Conservation (phyloP, 2,888 invertebrate species). For the Sicus ferrugineus region DNA sequence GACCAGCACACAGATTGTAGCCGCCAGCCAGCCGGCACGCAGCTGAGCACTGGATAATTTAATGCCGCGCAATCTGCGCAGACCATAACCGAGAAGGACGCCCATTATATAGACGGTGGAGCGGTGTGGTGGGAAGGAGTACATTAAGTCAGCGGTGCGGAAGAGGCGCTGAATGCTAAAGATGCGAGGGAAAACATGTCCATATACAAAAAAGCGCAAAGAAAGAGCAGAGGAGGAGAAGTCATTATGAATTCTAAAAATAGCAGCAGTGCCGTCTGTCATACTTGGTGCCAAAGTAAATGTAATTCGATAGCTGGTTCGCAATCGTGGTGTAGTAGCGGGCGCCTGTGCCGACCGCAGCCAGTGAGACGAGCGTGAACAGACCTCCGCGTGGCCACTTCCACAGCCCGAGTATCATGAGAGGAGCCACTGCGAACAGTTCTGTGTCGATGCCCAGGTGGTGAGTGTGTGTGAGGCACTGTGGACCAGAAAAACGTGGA, state of each 20-base stretch:
- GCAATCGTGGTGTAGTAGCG: slow-evolving; percentile 71
- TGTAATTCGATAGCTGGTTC: slow-evolving; percentile 71
- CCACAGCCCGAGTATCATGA: slow-evolving; percentile 69
- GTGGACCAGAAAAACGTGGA: no score
- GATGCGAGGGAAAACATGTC: no score
- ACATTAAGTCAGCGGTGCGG: slow-evolving; percentile 74
- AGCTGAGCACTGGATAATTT: slow-evolving; percentile 64
- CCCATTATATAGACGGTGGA: slow-evolving; percentile 76
- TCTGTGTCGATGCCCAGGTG: slow-evolving; percentile 77
- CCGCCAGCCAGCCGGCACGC: slow-evolving; percentile 68
- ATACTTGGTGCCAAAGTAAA: slow-evolving; percentile 76
- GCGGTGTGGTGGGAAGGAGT: slow-evolving; percentile 73
- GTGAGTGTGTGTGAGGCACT: slow-evolving; percentile 77
- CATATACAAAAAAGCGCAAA: no score
- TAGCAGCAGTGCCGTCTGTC: slow-evolving; percentile 51
- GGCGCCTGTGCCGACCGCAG: slow-evolving; percentile 68
- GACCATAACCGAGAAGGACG: slow-evolving; percentile 69
- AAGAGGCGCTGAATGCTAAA: slow-evolving; percentile 72
- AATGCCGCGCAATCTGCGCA: slow-evolving; percentile 65
- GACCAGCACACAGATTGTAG: slow-evolving; percentile 66
- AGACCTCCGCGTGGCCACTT: slow-evolving; percentile 70
- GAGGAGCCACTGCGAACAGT: slow-evolving; percentile 71
- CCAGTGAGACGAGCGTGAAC: slow-evolving; percentile 64
- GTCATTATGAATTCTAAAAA: background rate
- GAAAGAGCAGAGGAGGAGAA: background rate